Percentiles rank a stretch among this genome's conserved stretches.
Conservation (phyloP, 2,113 vertebrate genomes). For the Anolis sagrei region DNA sequence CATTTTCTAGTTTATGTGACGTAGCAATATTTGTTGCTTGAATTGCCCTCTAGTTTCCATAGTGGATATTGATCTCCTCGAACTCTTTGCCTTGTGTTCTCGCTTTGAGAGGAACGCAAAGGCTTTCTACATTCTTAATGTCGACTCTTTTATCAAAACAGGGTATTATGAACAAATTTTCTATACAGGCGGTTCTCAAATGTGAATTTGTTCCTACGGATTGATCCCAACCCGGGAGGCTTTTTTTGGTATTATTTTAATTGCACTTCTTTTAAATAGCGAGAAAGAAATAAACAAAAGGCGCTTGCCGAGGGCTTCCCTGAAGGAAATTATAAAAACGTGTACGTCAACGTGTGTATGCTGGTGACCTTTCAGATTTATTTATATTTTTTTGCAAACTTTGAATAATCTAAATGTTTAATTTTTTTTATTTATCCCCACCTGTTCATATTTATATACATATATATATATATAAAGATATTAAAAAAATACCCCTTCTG, state of each 20-base stretch:
- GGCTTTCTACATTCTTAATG: slow-evolving; percentile 78
- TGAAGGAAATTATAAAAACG: slow-evolving; percentile 81
- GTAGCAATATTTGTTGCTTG: slow-evolving; percentile 92
- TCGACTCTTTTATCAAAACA: slow-evolving; percentile 90
- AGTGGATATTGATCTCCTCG: slow-evolving; percentile 81
- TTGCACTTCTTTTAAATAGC: slow-evolving; percentile 93
- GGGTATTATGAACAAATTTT: slow-evolving; percentile 96
- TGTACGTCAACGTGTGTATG: slow-evolving; percentile 88
- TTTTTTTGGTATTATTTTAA: slow-evolving; percentile 80
- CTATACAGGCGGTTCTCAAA: slow-evolving; percentile 85
- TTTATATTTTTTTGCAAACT: slow-evolving; percentile 92
- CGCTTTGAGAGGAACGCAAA: slow-evolving; percentile 71
- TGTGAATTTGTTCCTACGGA: slow-evolving; percentile 94
- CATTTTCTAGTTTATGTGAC: slow-evolving; percentile 92
- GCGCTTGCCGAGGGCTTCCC: slow-evolving; percentile 83
- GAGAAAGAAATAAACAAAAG: slow-evolving; percentile 81
- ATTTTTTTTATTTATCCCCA: slow-evolving; percentile 93
- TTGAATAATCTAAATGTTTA: slow-evolving; percentile 89
- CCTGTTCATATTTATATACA: slow-evolving; percentile 85
- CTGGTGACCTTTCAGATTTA: slow-evolving; percentile 92
- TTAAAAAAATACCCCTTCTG: slow-evolving; percentile 72
- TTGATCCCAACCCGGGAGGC: slow-evolving; percentile 89
- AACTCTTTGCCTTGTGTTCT: slow-evolving; percentile 77
- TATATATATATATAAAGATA: slow-evolving; percentile 72
- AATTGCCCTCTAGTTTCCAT: slow-evolving; percentile 84